Base-by-base conservation (phyloP, 2,113 vertebrate genomes). In the Corythornis cristatus region DNA sequence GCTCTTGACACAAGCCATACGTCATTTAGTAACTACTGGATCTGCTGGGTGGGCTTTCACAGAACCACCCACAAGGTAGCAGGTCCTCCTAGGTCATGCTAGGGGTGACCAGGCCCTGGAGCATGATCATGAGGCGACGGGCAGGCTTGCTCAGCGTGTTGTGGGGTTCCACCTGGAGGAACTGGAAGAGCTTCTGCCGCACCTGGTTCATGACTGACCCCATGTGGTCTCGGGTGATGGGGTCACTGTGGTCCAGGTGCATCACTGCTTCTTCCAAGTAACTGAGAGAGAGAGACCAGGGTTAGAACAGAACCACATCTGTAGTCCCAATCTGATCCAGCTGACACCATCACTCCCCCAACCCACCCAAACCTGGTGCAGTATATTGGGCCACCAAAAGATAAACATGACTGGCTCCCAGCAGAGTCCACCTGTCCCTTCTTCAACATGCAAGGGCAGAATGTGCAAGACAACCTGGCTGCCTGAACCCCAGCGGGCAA, bases 261-360 rank as follows among this genome's bases (percentile, higher is more conserved):
- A 99, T 99, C 95, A 99, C 98, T 0, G 99, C 99, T 28, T 99
- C 99, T 96, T 99, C 99, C 95, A 99, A 91, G 97, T 99, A 99
- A 96, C 99, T 99, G 95, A 15, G 25, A 67, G 91, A 91, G 45
- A 95, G 29, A 90, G 31, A 66, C 0, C 3, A 17, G 29, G 11
- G 77, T 96, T 70, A 95, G 73, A 62, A 58, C 2, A 25, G 15
- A 80, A 43, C 18, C 16, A 29, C 29, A 2, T 0, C 0, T 0
- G 5, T 0, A 0, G 84, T 9, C 53, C 40, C 21, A 35, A 3
- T 3, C 10, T 0, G 0, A 29, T 16, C 50, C n/a, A 4, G 7
- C 28, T 71, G 33, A 11, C 3, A n/a, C 17, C 8, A 33, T 71
- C 15, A 5, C 22, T 86, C 45, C 17, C 14, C 26, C 28, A 12